Evolutionary conservation across 2,888 invertebrate genomes (phyloP).

Genomic region (Eutolmus rufibarbis): DNA sequence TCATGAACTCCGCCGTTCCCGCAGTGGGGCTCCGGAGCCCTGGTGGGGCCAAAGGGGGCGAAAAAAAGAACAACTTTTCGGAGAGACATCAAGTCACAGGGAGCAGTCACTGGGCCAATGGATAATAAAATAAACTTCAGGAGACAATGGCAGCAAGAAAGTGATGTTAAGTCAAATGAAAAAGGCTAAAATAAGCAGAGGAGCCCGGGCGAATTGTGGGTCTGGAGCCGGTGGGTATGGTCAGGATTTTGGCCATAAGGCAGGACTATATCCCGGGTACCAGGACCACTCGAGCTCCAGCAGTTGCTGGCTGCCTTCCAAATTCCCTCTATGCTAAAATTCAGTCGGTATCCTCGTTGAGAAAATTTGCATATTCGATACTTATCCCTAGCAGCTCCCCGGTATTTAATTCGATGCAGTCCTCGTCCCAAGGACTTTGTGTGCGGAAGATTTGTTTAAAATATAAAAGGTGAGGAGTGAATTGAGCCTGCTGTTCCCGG

Average conservation of each 20-base stretch:
- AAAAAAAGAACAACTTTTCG: background rate
- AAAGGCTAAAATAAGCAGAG: background rate
- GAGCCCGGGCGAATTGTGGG: background rate
- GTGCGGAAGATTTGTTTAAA: background rate
- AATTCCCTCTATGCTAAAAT: background rate
- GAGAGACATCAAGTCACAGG: background rate
- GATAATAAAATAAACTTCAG: constrained; percentile 31
- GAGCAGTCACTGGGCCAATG: background rate
- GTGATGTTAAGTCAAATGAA: constrained; percentile 23
- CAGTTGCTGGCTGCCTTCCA: constrained; percentile 1
- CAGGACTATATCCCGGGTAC: background rate
- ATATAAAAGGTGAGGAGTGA: background rate
- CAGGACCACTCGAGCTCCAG: background rate
- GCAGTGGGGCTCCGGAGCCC: background rate
- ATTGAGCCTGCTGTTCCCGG: background rate
- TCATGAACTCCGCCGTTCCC: background rate
- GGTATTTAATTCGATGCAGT: constrained; percentile 34
- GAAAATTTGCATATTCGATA: constrained; percentile 31
- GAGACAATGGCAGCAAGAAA: constrained; percentile 12
- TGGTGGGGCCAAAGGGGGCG: background rate
- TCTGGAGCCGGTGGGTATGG: background rate
- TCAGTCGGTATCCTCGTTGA: background rate
- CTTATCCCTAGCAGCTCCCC: background rate
- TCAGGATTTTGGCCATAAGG: constrained; percentile 5
- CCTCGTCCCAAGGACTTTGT: constrained; percentile 3